Evolutionary conservation across 2,888 invertebrate species (phyloP), one percentile per base, ranked within the genome.

Genomic region (Dasysyrphus albostriatus): DNA sequence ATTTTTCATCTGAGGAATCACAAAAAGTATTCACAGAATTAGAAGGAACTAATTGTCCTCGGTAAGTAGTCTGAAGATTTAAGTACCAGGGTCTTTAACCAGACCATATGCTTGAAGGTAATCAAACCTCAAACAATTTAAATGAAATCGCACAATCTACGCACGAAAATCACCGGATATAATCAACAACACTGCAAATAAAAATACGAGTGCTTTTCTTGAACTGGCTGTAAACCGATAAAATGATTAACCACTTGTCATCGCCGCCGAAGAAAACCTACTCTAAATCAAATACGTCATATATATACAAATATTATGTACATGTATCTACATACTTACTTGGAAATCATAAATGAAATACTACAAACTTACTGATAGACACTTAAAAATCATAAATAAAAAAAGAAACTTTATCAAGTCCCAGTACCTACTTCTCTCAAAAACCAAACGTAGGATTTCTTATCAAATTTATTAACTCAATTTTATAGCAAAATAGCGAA

Each of bases 331-430:
- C 29, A 8, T 29, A 54, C 51, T 9, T 51, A 54, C 51, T 54
- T 54, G 6, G 14, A 54, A 24, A 32, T 39, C 69, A 65, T 58
- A 49, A 49, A 59, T 29, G 14, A 14, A 54, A 69, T 24, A 34
- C 16, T 3, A 56, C 16, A 51, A 51, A 54, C 54, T 54, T 42
- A 37, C 56, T 19, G 51, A 67, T 47, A 58, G 34, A 78, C 94
- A 95, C 90, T 93, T 89, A 89, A 79, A 69, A 75, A 80, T 63
- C 70, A 42, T 69, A 76, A 80, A 75, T 54, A 78, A 44, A 79
- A 67, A 59, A 34, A n/a, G n/a, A n/a, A 24, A 54, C 19, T 65
- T 61, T 58, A 73, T 73, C 63, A 84, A 76, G 72, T 19, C 54
- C 24, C 37, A 77, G 81, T 56, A 73, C n/a, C n/a, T n/a, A n/a